A percentile compares a stretch with the other conserved stretches of the same genome.
phyloP scores from a whole-genome alignment of 2,113 vertebrate genomes.

The Alaudala cheleensis region DNA sequence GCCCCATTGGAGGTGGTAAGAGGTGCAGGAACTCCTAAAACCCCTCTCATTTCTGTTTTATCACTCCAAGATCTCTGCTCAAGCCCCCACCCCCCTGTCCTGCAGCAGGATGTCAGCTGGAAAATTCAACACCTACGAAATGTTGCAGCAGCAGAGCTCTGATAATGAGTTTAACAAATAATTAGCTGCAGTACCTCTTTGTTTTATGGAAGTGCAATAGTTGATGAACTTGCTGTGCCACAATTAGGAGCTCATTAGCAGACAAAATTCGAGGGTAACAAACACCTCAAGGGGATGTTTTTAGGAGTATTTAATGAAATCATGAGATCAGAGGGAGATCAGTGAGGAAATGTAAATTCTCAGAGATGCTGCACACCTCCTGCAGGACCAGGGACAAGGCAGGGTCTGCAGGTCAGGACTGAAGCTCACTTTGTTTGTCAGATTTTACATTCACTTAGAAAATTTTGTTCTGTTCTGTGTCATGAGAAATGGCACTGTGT shows the following conservation, averaged over 20 bases:
- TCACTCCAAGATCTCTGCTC: not conserved
- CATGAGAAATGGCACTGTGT: not conserved
- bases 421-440: not conserved
- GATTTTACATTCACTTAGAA: not conserved
- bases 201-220: not conserved
- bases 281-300: not conserved
- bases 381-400: not conserved
- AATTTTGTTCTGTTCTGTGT: not conserved
- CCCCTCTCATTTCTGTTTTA: not conserved
- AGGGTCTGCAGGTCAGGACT: not conserved
- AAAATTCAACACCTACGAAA: not conserved
- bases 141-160: not conserved
- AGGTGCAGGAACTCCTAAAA: not conserved
- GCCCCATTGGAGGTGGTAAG: not conserved
- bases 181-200: not conserved
- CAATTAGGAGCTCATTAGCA: slow-evolving; percentile 49
- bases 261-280: slow-evolving; percentile 1
- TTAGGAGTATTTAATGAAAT: not conserved
- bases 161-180: slow-evolving; percentile 33
- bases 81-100: not conserved
- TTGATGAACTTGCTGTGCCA: slow-evolving; percentile 16
- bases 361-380: not conserved
- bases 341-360: not conserved
- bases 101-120: not conserved
- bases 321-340: not conserved